Percentiles rank a stretch among this genome's conserved stretches.
Evolutionary conservation across 92 coral and sea anemone species (phyloP).

Genomic region (Pocillopora meandrina): DNA sequence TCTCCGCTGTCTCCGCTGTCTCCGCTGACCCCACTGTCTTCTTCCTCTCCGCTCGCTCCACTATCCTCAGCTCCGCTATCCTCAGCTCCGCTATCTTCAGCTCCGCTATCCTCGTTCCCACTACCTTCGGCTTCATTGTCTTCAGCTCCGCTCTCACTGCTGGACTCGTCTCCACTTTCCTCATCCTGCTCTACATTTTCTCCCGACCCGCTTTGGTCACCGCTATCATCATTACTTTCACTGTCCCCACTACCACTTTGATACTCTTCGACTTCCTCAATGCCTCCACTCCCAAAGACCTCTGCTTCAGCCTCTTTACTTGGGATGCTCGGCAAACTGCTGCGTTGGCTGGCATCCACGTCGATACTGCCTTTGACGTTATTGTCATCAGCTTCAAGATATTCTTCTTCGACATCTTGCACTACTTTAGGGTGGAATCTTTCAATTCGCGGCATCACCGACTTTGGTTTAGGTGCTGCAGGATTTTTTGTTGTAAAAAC

Average conservation of each 20-base stretch:
- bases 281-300: not conserved
- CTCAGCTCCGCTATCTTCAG: not conserved
- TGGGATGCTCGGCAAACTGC: not conserved
- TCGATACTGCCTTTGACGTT: not conserved
- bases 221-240: not conserved
- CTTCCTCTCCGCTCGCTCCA: slow-evolving; percentile 23
- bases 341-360: not conserved
- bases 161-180: too few species aligned
- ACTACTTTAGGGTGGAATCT: slow-evolving; percentile 34
- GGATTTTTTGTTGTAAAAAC: not conserved
- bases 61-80: slow-evolving; percentile 18
- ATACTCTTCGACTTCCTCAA: not conserved
- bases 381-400: slow-evolving; percentile 47
- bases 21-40: not conserved
- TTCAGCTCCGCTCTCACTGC: not conserved
- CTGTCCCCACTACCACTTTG: slow-evolving; percentile 6
- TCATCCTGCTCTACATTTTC: not conserved
- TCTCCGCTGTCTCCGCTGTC: not conserved
- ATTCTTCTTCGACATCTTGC: slow-evolving; percentile 46
- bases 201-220: slow-evolving; percentile 24
- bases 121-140: slow-evolving; percentile 15
- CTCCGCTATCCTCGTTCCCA: not conserved
- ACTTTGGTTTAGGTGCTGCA: slow-evolving; percentile 35
- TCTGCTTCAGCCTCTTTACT: not conserved
- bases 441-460: slow-evolving; percentile 35